These are phyloP conservation scores for Gymnopithys bicolor DNA, from an alignment of 2,797 vertebrate species.

Conservation along the genomic window DNA sequence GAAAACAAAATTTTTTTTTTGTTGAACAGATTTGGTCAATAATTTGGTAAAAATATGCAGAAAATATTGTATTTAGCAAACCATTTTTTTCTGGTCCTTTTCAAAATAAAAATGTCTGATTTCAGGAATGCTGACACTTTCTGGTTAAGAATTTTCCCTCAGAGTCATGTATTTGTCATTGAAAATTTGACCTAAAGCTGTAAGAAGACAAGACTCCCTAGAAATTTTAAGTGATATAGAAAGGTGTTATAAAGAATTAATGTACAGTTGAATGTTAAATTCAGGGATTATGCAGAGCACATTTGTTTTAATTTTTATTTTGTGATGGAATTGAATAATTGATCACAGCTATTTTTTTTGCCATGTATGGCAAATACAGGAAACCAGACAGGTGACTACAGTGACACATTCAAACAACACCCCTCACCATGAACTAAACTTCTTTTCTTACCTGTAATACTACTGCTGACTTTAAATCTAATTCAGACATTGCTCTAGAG, in stretches of 20 bases:
- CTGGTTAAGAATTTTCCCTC: not conserved
- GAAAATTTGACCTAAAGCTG: not conserved
- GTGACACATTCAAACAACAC: not conserved
- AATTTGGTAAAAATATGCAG: not conserved
- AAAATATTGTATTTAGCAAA: not conserved
- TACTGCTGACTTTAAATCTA: not conserved
- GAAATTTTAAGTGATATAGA: not conserved
- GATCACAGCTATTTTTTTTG: not conserved
- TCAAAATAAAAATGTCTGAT: not conserved
- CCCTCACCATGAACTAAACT: not conserved
- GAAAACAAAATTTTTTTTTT: not conserved
- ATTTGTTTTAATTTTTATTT: not conserved
- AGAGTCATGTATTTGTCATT: not conserved
- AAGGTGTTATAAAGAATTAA: fast-evolving
- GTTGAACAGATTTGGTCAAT: not conserved
- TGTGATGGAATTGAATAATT: not conserved
- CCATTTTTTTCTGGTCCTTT: not conserved
- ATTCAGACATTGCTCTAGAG: not conserved
- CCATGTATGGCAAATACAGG: not conserved
- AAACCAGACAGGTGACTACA: not conserved
- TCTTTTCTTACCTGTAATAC: not conserved
- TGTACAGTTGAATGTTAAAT: not conserved
- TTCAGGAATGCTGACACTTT: not conserved
- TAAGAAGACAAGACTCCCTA: not conserved
- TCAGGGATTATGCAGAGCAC: not conserved